Conservation (phyloP, 2,797 vertebrate species). For the Menidia menidia region DNA sequence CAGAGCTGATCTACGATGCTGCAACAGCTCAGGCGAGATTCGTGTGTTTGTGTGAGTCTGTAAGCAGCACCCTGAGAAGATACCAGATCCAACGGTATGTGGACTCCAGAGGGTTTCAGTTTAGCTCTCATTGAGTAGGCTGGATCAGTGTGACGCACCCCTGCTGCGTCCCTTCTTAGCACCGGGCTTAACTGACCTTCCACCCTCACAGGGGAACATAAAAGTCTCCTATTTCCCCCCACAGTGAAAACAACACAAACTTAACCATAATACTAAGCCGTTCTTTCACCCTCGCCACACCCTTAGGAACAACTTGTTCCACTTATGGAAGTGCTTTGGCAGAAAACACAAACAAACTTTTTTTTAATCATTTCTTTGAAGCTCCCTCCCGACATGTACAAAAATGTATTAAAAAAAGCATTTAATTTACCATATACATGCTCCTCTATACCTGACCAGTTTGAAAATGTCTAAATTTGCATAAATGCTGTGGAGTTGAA, state of each 20-base stretch:
- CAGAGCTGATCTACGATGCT: slow-evolving; percentile 21
- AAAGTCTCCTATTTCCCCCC: slow-evolving; percentile 52
- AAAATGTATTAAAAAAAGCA: not conserved
- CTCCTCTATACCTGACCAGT: not conserved
- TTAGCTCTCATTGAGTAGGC: slow-evolving; percentile 31
- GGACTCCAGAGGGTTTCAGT: slow-evolving; percentile 51
- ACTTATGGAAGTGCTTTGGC: slow-evolving; percentile 19
- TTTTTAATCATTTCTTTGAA: not conserved
- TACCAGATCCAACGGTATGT: slow-evolving; percentile 61
- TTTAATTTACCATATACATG: not conserved
- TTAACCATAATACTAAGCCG: slow-evolving; percentile 54
- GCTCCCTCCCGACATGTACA: not conserved
- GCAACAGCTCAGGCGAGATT: slow-evolving; percentile 52
- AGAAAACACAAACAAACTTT: not conserved
- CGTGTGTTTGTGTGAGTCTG: slow-evolving; percentile 54
- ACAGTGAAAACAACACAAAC: slow-evolving; percentile 57
- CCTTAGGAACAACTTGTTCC: slow-evolving; percentile 40
- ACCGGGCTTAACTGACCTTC: slow-evolving; percentile 35
- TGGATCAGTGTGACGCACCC: slow-evolving; percentile 46
- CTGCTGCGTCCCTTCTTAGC: slow-evolving; percentile 41
- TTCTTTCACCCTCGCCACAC: slow-evolving; percentile 49
- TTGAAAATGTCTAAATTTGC: not conserved
- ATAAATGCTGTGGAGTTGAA: not conserved
- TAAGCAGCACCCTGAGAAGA: slow-evolving; percentile 48
- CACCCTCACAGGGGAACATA: slow-evolving; percentile 38